These are phyloP conservation scores for Phenganax subtilis DNA, from an alignment of 92 coral and sea anemone species.

Conservation along the genomic window DNA sequence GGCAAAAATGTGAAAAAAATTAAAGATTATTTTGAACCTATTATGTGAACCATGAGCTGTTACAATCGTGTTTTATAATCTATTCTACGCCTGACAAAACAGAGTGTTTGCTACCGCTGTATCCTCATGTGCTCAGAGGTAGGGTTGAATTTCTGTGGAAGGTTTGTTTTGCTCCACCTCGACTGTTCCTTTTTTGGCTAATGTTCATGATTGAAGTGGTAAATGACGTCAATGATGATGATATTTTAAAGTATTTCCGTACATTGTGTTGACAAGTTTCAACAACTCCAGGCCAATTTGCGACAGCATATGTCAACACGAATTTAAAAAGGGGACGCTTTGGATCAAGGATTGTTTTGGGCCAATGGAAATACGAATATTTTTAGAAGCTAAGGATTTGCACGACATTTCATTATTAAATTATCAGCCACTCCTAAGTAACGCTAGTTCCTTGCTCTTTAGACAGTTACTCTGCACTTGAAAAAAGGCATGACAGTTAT, in stretches of 20 bases:
- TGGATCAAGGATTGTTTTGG: constrained; percentile 7
- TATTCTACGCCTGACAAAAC: too few relatives aligned
- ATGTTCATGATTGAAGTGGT: not conserved
- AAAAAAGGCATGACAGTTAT: too few relatives aligned
- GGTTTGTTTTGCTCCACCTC: too few relatives aligned
- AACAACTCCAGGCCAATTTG: not conserved
- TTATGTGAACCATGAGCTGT: too few relatives aligned
- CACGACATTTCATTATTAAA: not conserved
- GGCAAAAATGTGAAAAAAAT: too few relatives aligned
- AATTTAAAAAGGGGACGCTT: not conserved
- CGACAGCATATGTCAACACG: not conserved
- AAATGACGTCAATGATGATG: not conserved
- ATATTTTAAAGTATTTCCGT: not conserved
- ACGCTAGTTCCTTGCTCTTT: too few relatives aligned
- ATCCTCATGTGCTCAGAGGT: too few relatives aligned
- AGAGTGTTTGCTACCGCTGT: too few relatives aligned
- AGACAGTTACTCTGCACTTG: too few relatives aligned
- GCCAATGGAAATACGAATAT: not conserved
- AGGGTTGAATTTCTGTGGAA: too few relatives aligned
- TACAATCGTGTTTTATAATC: too few relatives aligned
- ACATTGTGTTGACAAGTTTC: constrained; percentile 5
- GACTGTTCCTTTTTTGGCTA: constrained; percentile 2
- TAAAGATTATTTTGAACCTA: too few relatives aligned
- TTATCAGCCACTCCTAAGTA: not conserved
- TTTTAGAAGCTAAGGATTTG: not conserved